Percentiles rank a stretch among this genome's conserved stretches.
Evolutionary conservation across 2,888 invertebrate genomes (phyloP).

Genomic region (Trilocha varians): DNA sequence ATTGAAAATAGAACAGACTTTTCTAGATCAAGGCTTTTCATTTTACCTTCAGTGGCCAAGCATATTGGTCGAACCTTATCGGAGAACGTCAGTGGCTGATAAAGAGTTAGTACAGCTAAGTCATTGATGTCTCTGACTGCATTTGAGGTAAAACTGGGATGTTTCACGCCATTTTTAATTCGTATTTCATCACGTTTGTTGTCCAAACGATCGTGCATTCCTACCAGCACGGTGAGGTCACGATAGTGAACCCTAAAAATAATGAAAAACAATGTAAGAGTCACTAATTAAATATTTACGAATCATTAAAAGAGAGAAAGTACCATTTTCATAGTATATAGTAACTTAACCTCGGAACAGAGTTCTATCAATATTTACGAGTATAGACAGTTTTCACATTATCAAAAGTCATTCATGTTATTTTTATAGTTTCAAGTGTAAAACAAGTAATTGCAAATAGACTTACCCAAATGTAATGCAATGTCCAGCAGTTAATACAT

Average conservation of each 20-base stretch:
- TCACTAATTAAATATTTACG: no score
- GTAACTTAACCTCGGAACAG: no score
- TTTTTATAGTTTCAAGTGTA: no score
- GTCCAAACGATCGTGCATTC: constrained; percentile 67
- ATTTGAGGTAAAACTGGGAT: constrained; percentile 66
- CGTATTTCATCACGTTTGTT: constrained; percentile 30
- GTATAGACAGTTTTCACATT: no score
- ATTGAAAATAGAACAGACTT: no score
- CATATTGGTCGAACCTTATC: constrained; percentile 67
- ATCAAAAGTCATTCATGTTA: no score
- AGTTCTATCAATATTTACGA: no score
- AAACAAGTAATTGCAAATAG: background rate
- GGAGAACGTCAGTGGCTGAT: constrained; percentile 48
- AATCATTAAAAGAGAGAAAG: no score
- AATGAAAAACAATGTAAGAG: no score
- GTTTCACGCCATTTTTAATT: constrained; percentile 48
- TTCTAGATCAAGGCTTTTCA: no score
- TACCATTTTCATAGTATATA: no score
- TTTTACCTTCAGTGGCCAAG: constrained; percentile 44
- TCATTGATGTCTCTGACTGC: constrained; percentile 72
- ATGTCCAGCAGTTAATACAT: constrained; percentile 73
- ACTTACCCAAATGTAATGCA: constrained; percentile 69
- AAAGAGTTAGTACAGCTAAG: constrained; percentile 69
- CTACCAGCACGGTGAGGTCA: constrained; percentile 56
- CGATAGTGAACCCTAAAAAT: constrained; percentile 44